Conservation (phyloP, 2,888 invertebrate species). For the Eremobia ochroleuca region DNA sequence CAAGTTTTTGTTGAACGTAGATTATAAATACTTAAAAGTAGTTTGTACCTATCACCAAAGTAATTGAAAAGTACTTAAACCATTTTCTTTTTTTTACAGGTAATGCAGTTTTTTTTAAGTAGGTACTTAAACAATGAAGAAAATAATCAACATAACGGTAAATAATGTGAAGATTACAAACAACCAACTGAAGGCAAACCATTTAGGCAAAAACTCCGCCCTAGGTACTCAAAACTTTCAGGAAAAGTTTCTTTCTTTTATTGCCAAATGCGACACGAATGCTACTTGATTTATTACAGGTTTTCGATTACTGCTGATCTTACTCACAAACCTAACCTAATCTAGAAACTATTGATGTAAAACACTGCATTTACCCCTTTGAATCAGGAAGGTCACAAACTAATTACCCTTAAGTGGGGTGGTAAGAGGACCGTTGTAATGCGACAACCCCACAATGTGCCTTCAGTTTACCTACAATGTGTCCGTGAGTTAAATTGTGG, state of each 20-base stretch:
- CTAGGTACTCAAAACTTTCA: constrained; percentile 22
- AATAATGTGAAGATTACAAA: constrained; percentile 44
- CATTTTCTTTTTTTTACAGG: constrained; percentile 58
- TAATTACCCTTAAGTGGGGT: constrained; percentile 61
- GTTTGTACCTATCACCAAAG: background rate
- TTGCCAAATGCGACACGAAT: constrained; percentile 13
- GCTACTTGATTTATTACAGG: constrained; percentile 26
- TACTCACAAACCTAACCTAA: constrained; percentile 11
- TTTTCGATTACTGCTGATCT: constrained; percentile 11
- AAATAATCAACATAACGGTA: constrained; percentile 41
- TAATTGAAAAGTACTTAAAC: constrained; percentile 12
- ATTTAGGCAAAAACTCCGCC: constrained; percentile 24
- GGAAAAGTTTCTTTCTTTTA: constrained; percentile 16
- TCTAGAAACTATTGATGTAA: constrained; percentile 37
- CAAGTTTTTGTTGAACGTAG: background rate
- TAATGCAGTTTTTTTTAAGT: constrained; percentile 46
- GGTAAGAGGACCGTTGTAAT: constrained; percentile 51
- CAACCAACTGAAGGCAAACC: constrained; percentile 30
- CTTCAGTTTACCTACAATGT: constrained; percentile 54
- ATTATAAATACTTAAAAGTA: background rate
- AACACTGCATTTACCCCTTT: constrained; percentile 45
- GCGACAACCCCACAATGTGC: constrained; percentile 52
- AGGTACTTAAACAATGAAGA: constrained; percentile 21
- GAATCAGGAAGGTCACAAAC: constrained; percentile 48
- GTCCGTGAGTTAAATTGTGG: constrained; percentile 69